These are phyloP conservation scores for Labrus mixtus DNA, from an alignment of 2,113 vertebrate species.

Conservation along the genomic window DNA sequence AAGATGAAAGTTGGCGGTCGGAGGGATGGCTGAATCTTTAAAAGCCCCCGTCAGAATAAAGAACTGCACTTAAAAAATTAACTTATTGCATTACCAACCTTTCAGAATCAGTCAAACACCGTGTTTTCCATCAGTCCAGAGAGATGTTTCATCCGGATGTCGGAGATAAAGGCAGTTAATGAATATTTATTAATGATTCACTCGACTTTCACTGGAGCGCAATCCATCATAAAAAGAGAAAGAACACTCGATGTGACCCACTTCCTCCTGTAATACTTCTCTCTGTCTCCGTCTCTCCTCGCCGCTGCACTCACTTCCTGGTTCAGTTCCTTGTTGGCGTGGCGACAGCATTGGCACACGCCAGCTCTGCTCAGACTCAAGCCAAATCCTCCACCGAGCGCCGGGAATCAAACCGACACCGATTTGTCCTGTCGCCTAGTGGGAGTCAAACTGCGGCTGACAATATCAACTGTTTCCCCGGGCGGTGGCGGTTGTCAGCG, in stretches of 20 bases:
- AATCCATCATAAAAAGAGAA: not conserved
- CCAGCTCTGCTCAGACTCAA: slow-evolving; percentile 53
- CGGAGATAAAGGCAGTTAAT: slow-evolving; percentile 16
- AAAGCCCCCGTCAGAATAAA: not conserved
- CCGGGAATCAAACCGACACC: slow-evolving; percentile 52
- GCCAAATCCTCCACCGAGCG: slow-evolving; percentile 32
- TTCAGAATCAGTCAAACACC: slow-evolving; percentile 13
- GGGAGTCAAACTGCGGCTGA: slow-evolving; percentile 57
- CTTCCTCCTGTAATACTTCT: slow-evolving; percentile 9
- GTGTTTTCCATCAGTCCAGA: not conserved
- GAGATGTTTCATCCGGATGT: slow-evolving; percentile 20
- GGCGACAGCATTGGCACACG: slow-evolving; percentile 31
- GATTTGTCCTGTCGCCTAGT: slow-evolving; percentile 49
- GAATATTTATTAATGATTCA: slow-evolving; percentile 17
- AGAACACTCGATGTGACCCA: not conserved
- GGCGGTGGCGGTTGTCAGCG: slow-evolving; percentile 49
- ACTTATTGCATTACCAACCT: not conserved
- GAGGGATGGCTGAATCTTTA: not conserved
- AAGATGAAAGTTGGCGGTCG: not conserved
- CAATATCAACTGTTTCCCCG: slow-evolving; percentile 61
- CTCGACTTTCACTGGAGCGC: not conserved
- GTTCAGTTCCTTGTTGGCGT: slow-evolving; percentile 37
- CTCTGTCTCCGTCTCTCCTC: not conserved
- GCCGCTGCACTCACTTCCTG: slow-evolving; percentile 16
- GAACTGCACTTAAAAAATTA: not conserved